A percentile compares a stretch with the other conserved stretches of the same genome.
Conservation (phyloP, 2,113 vertebrate genomes). For the Egretta garzetta region DNA sequence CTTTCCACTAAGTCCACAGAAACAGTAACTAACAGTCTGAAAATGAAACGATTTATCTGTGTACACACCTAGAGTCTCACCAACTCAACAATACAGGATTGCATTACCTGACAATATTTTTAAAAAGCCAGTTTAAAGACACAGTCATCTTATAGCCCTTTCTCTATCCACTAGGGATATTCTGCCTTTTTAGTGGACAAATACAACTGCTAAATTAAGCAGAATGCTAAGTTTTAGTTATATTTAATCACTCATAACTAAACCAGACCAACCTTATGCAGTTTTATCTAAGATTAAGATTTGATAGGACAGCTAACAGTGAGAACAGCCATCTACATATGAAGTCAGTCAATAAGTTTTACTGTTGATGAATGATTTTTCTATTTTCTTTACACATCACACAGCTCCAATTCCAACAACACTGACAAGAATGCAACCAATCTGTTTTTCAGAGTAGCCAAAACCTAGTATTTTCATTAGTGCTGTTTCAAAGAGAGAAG, state of each 20-base stretch:
- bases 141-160: slow-evolving; percentile 3
- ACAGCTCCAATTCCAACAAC: neutral
- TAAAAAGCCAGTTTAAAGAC: neutral
- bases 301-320: slow-evolving; percentile 19
- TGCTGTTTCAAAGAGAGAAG: neutral
- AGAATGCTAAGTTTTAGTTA: neutral
- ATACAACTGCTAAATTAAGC: neutral
- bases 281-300: slow-evolving; percentile 1
- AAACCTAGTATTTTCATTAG: neutral
- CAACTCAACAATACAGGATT: neutral
- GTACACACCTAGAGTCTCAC: slow-evolving; percentile 9
- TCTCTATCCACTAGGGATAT: neutral
- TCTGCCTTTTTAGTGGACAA: slow-evolving; percentile 25
- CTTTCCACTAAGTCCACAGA: neutral
- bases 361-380: slow-evolving; percentile 15
- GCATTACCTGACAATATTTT: slow-evolving; percentile 19
- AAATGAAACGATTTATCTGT: neutral
- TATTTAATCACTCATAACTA: slow-evolving; percentile 12
- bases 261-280: neutral
- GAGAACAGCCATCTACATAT: slow-evolving; percentile 8
- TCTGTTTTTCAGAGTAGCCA: neutral
- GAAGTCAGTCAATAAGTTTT: slow-evolving; percentile 27
- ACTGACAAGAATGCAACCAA: neutral
- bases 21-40: neutral
- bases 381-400: neutral